phyloP scores from a whole-genome alignment of 2,888 invertebrate species.

The Philereme vetulata region DNA sequence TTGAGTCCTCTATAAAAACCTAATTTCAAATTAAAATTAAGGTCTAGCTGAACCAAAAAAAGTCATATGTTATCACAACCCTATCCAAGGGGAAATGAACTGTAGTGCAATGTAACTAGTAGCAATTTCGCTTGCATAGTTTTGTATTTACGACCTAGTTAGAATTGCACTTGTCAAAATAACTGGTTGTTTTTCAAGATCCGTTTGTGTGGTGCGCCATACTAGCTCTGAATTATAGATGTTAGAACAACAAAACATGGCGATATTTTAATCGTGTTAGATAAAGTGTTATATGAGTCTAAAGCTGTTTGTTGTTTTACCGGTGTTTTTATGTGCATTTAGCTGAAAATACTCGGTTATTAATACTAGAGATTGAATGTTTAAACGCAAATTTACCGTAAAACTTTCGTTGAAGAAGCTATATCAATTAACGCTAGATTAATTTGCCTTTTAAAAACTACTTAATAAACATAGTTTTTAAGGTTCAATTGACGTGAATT shows the following conservation, averaged over 20 bases:
- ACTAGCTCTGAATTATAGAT: constrained; percentile 71
- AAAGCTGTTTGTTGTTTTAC: constrained; percentile 46
- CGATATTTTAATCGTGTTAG: constrained; percentile 68
- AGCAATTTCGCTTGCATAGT: constrained; percentile 43
- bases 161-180: constrained; percentile 70
- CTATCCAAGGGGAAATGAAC: constrained; percentile 45
- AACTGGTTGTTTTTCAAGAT: constrained; percentile 81
- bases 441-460: constrained; percentile 11
- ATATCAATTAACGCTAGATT: constrained; percentile 15
- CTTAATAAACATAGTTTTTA: constrained; percentile 27
- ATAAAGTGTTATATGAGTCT: constrained; percentile 67
- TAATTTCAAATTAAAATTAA: constrained; percentile 83
- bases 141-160: constrained; percentile 58
- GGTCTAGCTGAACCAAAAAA: constrained; percentile 74
- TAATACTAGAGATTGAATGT: constrained; percentile 11
- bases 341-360: constrained; percentile 21
- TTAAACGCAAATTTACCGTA: constrained; percentile 20
- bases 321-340: constrained; percentile 35
- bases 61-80: constrained; percentile 56
- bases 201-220: constrained; percentile 71
- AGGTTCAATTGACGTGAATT: constrained; percentile 23
- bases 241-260: constrained; percentile 72
- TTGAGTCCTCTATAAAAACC: constrained; percentile 80
- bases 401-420: constrained; percentile 19
- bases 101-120: constrained; percentile 43